phyloP scores from a whole-genome alignment of 2,113 vertebrate species.

The Theristicus caerulescens region DNA sequence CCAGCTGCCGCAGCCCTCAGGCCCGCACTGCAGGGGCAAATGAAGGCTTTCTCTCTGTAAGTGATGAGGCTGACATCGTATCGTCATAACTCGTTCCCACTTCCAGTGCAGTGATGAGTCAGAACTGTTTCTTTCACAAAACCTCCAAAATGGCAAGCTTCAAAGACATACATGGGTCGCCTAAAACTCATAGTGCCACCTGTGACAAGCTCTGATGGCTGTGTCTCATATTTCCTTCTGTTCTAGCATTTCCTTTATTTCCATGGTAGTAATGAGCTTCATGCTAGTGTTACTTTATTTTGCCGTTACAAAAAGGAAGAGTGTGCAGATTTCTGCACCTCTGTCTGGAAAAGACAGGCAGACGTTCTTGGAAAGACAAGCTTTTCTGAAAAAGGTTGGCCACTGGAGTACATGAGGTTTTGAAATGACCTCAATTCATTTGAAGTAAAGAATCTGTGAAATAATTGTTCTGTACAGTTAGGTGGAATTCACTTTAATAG shows the following conservation, averaged over 20 bases:
- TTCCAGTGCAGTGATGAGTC: not conserved
- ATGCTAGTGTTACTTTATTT: not conserved
- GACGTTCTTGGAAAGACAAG: not conserved
- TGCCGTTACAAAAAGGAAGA: not conserved
- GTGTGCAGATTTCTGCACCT: not conserved
- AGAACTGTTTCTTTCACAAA: not conserved
- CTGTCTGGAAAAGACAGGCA: not conserved
- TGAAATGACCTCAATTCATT: not conserved
- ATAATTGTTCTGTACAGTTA: not conserved
- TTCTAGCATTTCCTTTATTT: not conserved
- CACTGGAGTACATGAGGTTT: not conserved
- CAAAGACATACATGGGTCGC: not conserved
- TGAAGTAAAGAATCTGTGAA: not conserved
- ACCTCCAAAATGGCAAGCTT: not conserved
- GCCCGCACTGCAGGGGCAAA: fast-evolving
- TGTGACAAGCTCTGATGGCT: not conserved
- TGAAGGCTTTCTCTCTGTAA: not conserved
- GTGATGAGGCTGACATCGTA: not conserved
- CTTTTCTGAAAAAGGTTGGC: not conserved
- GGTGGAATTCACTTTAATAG: not conserved
- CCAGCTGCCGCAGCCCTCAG: not conserved
- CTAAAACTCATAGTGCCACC: not conserved
- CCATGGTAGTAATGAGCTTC: not conserved
- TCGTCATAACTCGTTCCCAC: not conserved
- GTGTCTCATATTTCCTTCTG: not conserved